These are phyloP conservation scores for Bubo scandiacus DNA, from an alignment of 2,113 vertebrate species.

Conservation along the genomic window DNA sequence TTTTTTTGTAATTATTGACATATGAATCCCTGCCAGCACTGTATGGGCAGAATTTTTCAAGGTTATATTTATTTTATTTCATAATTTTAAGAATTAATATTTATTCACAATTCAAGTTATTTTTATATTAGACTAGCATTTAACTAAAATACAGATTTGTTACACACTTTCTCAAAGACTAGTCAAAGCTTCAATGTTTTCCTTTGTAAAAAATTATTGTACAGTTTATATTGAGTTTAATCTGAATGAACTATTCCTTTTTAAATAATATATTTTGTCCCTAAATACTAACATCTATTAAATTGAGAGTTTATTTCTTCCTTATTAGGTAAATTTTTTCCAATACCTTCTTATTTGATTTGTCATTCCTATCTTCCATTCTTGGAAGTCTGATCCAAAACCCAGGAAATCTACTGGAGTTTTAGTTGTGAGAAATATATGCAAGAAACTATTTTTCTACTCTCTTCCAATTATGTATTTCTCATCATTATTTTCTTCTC, in stretches of 20 bases:
- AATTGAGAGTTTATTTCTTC: not conserved
- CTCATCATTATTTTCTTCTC: slow-evolving; percentile 10
- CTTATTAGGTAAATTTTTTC: not conserved
- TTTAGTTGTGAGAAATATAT: not conserved
- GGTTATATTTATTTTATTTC: not conserved
- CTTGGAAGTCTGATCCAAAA: not conserved
- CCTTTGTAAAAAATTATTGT: not conserved
- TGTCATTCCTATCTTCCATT: not conserved
- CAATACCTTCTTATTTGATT: not conserved
- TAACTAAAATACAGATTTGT: not conserved
- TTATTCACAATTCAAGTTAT: not conserved
- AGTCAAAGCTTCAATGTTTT: not conserved
- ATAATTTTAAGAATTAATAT: not conserved
- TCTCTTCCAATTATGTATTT: not conserved
- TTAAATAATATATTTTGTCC: not conserved
- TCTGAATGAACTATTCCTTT: not conserved
- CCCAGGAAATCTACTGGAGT: not conserved
- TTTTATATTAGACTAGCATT: not conserved
- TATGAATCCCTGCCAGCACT: not conserved
- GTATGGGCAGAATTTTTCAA: not conserved
- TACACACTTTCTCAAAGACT: not conserved
- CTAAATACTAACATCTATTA: not conserved
- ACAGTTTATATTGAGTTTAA: not conserved
- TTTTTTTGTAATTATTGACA: not conserved
- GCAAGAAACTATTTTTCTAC: not conserved